Percentiles rank a stretch among this genome's conserved stretches.
phyloP scores from a whole-genome alignment of 2,797 vertebrate genomes.

The Cyclura pinguis region DNA sequence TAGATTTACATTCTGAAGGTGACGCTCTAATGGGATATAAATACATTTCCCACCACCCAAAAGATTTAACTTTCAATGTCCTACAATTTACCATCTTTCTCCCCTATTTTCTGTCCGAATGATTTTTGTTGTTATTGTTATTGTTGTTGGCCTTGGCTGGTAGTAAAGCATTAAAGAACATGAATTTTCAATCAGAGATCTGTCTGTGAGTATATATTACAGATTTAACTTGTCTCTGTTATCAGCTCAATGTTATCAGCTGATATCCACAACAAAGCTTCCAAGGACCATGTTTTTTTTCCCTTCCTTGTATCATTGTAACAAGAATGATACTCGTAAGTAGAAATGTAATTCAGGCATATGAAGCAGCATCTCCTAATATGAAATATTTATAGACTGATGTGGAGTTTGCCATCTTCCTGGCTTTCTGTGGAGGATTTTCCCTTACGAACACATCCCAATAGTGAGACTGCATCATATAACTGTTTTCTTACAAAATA shows the following conservation, averaged over 20 bases:
- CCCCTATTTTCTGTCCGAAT: constrained; percentile 5
- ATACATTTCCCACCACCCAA: background rate
- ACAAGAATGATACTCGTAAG: constrained; percentile 39
- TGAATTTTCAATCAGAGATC: constrained; percentile 43
- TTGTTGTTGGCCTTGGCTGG: background rate
- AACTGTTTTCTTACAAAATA: background rate
- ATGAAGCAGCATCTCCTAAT: constrained; percentile 1
- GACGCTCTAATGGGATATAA: constrained; percentile 25
- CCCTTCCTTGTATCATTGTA: constrained; percentile 27
- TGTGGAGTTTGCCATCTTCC: background rate
- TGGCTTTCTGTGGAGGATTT: background rate
- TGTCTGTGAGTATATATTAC: constrained; percentile 33
- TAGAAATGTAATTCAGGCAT: constrained; percentile 18
- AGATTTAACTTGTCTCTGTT: constrained; percentile 41
- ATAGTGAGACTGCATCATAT: background rate
- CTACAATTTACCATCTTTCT: background rate
- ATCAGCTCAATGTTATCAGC: constrained; percentile 41
- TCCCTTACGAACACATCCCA: background rate
- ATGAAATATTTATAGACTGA: constrained; percentile 39
- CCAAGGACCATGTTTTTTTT: background rate
- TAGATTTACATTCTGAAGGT: background rate
- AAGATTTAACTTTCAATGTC: constrained; percentile 16
- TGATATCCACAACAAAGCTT: constrained; percentile 37
- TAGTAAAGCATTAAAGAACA: constrained; percentile 17
- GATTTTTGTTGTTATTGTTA: background rate